Conservation (phyloP, 2,888 invertebrate genomes). For the Helleia helle region DNA sequence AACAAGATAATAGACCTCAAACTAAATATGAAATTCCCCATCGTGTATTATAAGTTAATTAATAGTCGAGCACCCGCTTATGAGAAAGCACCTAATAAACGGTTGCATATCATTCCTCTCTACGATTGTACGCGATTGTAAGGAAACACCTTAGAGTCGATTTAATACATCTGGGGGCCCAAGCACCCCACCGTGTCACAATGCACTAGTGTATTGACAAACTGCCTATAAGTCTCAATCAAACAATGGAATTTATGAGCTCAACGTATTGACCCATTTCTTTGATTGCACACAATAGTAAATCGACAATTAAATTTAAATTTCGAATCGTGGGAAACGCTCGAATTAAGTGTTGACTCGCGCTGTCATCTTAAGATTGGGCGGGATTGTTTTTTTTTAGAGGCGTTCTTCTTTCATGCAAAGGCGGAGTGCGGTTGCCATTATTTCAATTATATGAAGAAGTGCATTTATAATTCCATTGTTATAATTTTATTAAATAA, state of each 20-base stretch:
- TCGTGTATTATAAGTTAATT: conserved; percentile 9
- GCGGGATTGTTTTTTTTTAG: conserved; percentile 41
- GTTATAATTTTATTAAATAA: conserved; percentile 16
- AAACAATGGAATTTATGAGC: conserved; percentile 55
- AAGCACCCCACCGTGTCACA: conserved; percentile 44
- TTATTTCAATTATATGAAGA: conserved; percentile 35
- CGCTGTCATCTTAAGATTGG: conserved; percentile 50
- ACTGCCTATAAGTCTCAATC: conserved; percentile 68
- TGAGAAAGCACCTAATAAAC: conserved; percentile 62
- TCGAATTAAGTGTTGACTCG: conserved; percentile 58
- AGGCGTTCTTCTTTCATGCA: conserved; percentile 29
- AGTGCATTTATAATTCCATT: conserved; percentile 18
- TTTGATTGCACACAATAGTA: conserved; percentile 57
- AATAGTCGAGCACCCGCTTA: conserved; percentile 18
- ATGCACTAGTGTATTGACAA: conserved; percentile 56
- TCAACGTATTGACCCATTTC: conserved; percentile 68
- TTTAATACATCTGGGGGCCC: conserved; percentile 37
- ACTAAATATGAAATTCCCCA: not conserved
- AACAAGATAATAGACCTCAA: no score
- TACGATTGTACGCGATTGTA: conserved; percentile 44
- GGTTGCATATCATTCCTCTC: conserved; percentile 69
- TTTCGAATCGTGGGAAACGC: conserved; percentile 61
- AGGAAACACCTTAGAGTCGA: conserved; percentile 39
- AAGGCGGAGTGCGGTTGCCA: conserved; percentile 41
- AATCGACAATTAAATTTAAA: conserved; percentile 65